Percentiles rank a stretch among this genome's conserved stretches.
Conservation (phyloP, 1,140 invertebrate species). For the Vanessa tameamea region DNA sequence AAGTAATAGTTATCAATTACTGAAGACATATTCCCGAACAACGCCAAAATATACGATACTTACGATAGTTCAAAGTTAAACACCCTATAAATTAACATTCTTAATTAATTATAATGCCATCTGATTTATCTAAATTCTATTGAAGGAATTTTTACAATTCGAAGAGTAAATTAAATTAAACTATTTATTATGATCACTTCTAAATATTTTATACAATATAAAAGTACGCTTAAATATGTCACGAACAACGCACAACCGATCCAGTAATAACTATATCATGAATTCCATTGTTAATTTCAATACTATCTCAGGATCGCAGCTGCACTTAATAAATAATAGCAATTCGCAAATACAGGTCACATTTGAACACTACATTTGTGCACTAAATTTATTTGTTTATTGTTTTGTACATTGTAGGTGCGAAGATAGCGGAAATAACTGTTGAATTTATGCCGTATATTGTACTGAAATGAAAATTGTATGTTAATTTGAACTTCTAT, state of each 20-base stretch:
- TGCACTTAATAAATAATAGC: slow-evolving; percentile 13
- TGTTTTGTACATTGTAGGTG: not conserved
- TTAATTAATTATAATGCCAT: too few relatives aligned
- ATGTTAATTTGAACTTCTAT: not conserved
- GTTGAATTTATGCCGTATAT: not conserved
- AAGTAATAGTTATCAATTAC: too few relatives aligned
- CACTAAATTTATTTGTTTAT: slow-evolving; percentile 7
- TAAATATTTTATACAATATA: too few relatives aligned
- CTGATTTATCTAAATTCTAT: too few relatives aligned
- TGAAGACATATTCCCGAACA: too few relatives aligned
- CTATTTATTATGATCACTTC: too few relatives aligned
- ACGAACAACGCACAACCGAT: not conserved
- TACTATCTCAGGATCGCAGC: slow-evolving; percentile 14
- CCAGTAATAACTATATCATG: not conserved
- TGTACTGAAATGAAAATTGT: not conserved
- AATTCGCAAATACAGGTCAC: slow-evolving; percentile 10
- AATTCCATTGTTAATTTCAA: slow-evolving; percentile 1
- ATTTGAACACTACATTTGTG: slow-evolving; percentile 3
- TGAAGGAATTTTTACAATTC: too few relatives aligned
- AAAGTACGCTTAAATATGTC: not conserved
- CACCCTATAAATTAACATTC: too few relatives aligned
- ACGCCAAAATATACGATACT: too few relatives aligned
- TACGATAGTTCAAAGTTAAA: too few relatives aligned
- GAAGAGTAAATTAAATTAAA: too few relatives aligned
- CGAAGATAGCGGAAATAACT: slow-evolving; percentile 10